phyloP scores from a whole-genome alignment of 1,140 invertebrate species.

The Temnothorax nylanderi region DNA sequence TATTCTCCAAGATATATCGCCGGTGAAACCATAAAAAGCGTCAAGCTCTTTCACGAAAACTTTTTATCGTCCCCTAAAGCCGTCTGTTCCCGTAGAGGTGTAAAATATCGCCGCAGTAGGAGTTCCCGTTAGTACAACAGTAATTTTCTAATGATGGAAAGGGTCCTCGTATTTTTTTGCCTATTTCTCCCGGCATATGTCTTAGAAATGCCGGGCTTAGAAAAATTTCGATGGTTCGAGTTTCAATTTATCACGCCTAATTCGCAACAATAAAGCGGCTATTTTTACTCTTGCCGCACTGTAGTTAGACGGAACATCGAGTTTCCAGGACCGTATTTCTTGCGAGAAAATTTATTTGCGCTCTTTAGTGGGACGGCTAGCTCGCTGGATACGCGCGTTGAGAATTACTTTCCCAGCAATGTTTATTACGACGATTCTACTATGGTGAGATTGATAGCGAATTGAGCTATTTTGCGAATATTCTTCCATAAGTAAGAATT shows the following conservation, averaged over 20 bases:
- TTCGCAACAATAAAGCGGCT: constrained; percentile 51
- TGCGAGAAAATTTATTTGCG: constrained; percentile 46
- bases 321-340: constrained; percentile 48
- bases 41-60: constrained; percentile 46
- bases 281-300: constrained; percentile 40
- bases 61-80: constrained; percentile 52
- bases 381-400: constrained; percentile 38
- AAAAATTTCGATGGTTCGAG: constrained; percentile 20
- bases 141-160: constrained; percentile 56
- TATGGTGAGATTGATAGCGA: constrained; percentile 36
- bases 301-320: constrained; percentile 56
- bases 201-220: neutral
- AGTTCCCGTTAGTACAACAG: constrained; percentile 41
- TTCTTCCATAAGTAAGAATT: neutral
- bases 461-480: constrained; percentile 25
- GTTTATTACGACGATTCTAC: constrained; percentile 45
- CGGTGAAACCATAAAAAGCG: constrained; percentile 45
- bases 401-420: constrained; percentile 56
- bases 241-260: constrained; percentile 45
- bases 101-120: constrained; percentile 50
- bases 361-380: constrained; percentile 36
- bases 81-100: constrained; percentile 37
- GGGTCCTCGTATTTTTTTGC: neutral
- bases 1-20: constrained; percentile 50
- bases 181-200: neutral